phyloP scores from a whole-genome alignment of 2,113 vertebrate species.

The Nibea albiflora region DNA sequence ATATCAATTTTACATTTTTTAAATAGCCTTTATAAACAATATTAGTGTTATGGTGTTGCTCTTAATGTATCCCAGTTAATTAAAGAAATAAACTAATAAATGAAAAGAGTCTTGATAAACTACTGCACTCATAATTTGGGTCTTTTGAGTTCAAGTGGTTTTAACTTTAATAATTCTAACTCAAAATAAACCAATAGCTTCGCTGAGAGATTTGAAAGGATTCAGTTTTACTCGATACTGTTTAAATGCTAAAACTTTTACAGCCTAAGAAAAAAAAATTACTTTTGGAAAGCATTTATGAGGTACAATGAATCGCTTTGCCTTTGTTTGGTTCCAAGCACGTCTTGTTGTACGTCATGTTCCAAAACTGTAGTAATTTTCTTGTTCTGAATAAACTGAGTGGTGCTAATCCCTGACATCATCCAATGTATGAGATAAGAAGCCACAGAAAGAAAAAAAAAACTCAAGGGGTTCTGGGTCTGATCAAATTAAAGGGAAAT shows the following conservation, averaged over 20 bases:
- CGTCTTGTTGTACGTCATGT: background rate
- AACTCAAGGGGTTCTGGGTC: slow-evolving; percentile 22
- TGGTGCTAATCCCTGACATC: slow-evolving; percentile 1
- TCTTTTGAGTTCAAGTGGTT: background rate
- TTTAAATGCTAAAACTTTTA: background rate
- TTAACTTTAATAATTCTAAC: background rate
- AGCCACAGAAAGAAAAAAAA: slow-evolving; percentile 12
- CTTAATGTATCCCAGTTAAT: too few species aligned
- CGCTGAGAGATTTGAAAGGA: background rate
- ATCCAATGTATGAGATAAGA: slow-evolving; percentile 33
- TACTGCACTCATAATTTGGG: background rate
- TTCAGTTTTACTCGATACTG: background rate
- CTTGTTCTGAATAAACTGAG: background rate
- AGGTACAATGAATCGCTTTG: background rate
- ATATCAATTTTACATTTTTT: too few species aligned
- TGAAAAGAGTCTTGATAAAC: too few species aligned
- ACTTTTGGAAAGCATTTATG: background rate
- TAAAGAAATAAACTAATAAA: too few species aligned
- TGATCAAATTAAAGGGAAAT: slow-evolving; percentile 60
- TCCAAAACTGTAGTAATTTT: background rate
- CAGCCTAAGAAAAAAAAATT: background rate
- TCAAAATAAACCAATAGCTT: too few species aligned
- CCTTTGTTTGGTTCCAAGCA: background rate
- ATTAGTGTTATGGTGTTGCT: too few species aligned
- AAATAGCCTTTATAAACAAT: too few species aligned